Base-by-base conservation (phyloP, 2,888 invertebrate species). In the Ornithoptera priamus region DNA sequence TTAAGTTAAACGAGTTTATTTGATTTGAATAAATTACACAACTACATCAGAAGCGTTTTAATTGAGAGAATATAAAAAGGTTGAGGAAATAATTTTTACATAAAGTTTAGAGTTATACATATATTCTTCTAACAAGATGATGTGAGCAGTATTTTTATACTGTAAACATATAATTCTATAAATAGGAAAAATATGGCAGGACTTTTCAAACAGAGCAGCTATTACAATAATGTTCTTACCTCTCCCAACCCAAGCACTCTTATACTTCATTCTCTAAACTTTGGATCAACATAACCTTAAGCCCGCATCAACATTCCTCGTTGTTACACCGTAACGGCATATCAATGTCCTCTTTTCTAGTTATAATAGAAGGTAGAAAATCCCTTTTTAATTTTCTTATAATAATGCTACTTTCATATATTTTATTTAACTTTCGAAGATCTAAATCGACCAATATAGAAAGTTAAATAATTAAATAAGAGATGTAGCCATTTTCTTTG, bases 141-240 rank as follows among this genome's bases (percentile, higher is more conserved):
- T 12, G n/a, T 1, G 1, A 53, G 22, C 22, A 22, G 2, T 22
- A 12, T 58, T 58, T 15, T 22, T 58, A 58, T 46, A 46, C 12
- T 46, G 10, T 46, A 46, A 15, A 15, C 15, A 46, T 15, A 46
- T 12, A 15, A 39, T 39, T 39, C 39, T 46, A 46, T 15, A 46
- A 15, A 46, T 15, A 46, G 46, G 15, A 20, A 24, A 58, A 50
- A 22, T 56, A 53, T 36, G 78, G 82, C 89, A 82, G 80, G 78
- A 30, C 30, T 30, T 78, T 80, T 73, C 78, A 76, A 80, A 81
- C 79, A 76, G 72, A 75, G 80, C 15, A 53, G n/a, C 53, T 53
- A n/a, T 83, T 85, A 86, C 87, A 86, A 85, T 92, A 91, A 90
- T 90, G 87, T 90, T 87, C 90, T 90, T 90, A 90, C 81, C 85